Percentiles rank a stretch among this genome's conserved stretches.
Conservation (phyloP, 2,888 invertebrate genomes). For the Dolomedes plantarius region DNA sequence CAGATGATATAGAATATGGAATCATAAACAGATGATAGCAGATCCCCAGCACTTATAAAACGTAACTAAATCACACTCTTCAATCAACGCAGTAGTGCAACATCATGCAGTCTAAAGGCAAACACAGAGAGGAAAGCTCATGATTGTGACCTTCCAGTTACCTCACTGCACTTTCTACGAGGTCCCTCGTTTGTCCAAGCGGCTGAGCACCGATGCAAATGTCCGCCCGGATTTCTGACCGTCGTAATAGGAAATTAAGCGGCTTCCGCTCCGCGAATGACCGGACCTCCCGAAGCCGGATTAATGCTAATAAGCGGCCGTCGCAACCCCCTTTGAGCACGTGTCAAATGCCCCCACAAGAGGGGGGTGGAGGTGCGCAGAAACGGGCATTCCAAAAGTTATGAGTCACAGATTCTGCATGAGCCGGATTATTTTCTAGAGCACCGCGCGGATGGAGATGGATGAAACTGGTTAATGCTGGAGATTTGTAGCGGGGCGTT, state of each 20-base stretch:
- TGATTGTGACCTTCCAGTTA: too few relatives aligned
- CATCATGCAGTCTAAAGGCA: too few relatives aligned
- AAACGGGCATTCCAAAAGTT: slow-evolving; percentile 55
- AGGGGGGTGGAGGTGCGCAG: slow-evolving; percentile 32
- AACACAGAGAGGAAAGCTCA: too few relatives aligned
- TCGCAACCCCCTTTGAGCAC: slow-evolving; percentile 62
- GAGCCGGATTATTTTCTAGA: slow-evolving; percentile 64
- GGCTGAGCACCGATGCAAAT: slow-evolving; percentile 43
- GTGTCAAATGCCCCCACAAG: slow-evolving; percentile 67
- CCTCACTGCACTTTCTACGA: not conserved
- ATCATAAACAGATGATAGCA: too few relatives aligned
- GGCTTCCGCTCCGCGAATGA: slow-evolving; percentile 62
- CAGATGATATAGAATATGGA: too few relatives aligned
- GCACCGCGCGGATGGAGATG: slow-evolving; percentile 25
- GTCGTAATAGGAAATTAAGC: slow-evolving; percentile 71
- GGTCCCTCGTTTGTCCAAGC: slow-evolving; percentile 8
- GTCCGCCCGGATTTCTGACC: slow-evolving; percentile 66
- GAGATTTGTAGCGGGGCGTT: slow-evolving; percentile 21
- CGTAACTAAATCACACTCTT: too few relatives aligned
- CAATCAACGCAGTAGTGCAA: too few relatives aligned
- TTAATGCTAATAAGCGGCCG: slow-evolving; percentile 71
- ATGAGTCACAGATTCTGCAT: slow-evolving; percentile 62
- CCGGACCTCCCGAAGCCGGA: slow-evolving; percentile 62
- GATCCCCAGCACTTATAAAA: too few relatives aligned
- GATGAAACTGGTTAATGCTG: slow-evolving; percentile 55